Base-by-base conservation (phyloP, 23 tunicate genomes). In the Oikopleura albicans region DNA sequence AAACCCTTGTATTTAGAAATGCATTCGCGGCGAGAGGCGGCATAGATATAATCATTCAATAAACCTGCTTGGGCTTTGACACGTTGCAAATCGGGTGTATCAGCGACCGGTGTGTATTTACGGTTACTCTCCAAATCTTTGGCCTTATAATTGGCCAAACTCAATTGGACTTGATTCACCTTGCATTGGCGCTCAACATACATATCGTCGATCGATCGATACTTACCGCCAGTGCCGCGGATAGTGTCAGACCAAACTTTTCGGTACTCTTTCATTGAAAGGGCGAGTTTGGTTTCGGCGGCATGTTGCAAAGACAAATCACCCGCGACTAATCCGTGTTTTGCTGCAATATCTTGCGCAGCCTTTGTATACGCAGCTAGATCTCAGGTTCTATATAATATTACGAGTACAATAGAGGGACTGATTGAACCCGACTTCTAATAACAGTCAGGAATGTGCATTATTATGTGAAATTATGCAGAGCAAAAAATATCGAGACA, bases 1-100 rank as follows among this genome's bases (percentile, higher is more conserved):
- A 90, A 95, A 40, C 99, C 99, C 39, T 95, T 84, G 83, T 90
- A 95, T 0, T 76, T 84, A 59, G 86, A 91, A 63, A 84, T 91
- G 12, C 84, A 79, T 49, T 95, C 90, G 2, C 79, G 79, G 28
- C 79, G 79, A 71, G 79, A 71, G 2, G 33, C 36, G 31, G 79
- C 27, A 37, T 71, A 71, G 4, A 16, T 2, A 4, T 31, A 71
- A 71, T 71, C 79, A 37, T 71, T 71, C 34, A 71, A 2, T 2
- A 71, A 29, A 71, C 79, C 79, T 34, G 79, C 79, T 71, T 71
- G 79, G 31, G 79, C 79, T 31, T 71, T 71, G 35, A 71, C 79
- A 12, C 79, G 79, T 29, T 71, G 33, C 79, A 71, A 22, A 2
- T 71, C 79, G 33, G 35, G 27, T 2, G 79, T 12, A 71, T 71